These are phyloP conservation scores for Arctopsyche grandis DNA, from an alignment of 1,140 invertebrate species.

Conservation along the genomic window DNA sequence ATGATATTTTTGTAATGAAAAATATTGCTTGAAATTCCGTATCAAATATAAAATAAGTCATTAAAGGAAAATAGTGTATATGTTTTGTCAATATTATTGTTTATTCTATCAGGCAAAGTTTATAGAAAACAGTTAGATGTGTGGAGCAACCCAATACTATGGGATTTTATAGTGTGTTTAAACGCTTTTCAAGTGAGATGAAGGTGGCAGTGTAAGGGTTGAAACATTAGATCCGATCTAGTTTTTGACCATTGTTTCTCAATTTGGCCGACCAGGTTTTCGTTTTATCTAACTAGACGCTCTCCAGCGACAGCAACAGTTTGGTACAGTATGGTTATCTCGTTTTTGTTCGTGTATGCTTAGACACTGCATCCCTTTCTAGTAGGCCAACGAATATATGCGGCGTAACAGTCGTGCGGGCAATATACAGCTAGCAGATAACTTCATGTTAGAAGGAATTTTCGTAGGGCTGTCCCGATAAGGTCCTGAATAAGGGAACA, in stretches of 20 bases:
- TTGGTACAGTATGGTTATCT: background rate
- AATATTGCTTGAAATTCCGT: too few species aligned
- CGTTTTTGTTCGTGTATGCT: background rate
- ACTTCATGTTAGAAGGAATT: slow-evolving; percentile 30
- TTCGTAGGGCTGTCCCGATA: background rate
- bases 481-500: slow-evolving; percentile 5
- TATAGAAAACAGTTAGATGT: too few species aligned
- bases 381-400: slow-evolving; percentile 3
- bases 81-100: too few species aligned
- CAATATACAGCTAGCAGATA: slow-evolving; percentile 23
- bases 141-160: too few species aligned
- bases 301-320: slow-evolving; percentile 13
- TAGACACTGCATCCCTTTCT: background rate
- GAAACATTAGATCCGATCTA: background rate
- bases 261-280: slow-evolving; percentile 8
- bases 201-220: too few species aligned
- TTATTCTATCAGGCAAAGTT: too few species aligned
- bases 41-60: too few species aligned
- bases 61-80: too few species aligned
- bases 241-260: slow-evolving; percentile 19
- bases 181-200: too few species aligned
- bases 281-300: slow-evolving; percentile 10
- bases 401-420: background rate
- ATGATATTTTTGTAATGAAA: too few species aligned
- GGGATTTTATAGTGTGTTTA: too few species aligned